Base-by-base conservation (phyloP, 2,113 vertebrate species). In the Atlantisia rogersi region DNA sequence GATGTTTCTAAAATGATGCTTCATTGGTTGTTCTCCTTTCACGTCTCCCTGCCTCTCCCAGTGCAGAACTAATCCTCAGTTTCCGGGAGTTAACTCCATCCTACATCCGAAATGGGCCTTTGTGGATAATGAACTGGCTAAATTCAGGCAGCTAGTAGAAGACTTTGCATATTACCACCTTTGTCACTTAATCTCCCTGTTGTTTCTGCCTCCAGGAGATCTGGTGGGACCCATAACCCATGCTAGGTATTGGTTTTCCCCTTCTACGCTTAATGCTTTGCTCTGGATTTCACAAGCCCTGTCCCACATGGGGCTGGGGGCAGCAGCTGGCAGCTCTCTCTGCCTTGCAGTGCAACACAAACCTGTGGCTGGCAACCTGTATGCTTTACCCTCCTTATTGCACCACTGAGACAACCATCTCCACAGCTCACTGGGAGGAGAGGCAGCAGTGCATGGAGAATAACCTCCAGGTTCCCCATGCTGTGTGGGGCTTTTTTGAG, bases 351-450 rank as follows among this genome's bases (percentile, higher is more conserved):
- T 29, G 28, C 24, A 7, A 12, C 0, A 1, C 16, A 46, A 73
- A 52, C 44, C 42, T 44, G 52, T 10, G 16, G 53, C 21, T 28
- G 16, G 48, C 10, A 5, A 76, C n/a, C 48, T 5, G 1, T 42
- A 3, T 40, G 48, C 32, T 56, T 67, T 21, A 16, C 50, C 63
- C 52, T 26, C 35, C 52, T 48, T 46, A 37, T 73, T n/a, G 52
- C 2, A 2, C 9, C 0, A 0, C 71, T 67, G 11, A n/a, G 35
- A 15, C 21, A 18, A 46, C 17, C 3, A 1, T 26, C 13, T 37
- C 35, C 8, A 3, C 8, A 59, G 90, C 65, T 71, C 1, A 0
- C 46, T 16, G 42, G 58, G 40, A 19, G 26, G 17, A 37, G 81
- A 53, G 8, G 52, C 12, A 39, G 69, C 46, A 40, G 67, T 1